Conservation (phyloP, 2,113 vertebrate species). For the Channa maculata region DNA sequence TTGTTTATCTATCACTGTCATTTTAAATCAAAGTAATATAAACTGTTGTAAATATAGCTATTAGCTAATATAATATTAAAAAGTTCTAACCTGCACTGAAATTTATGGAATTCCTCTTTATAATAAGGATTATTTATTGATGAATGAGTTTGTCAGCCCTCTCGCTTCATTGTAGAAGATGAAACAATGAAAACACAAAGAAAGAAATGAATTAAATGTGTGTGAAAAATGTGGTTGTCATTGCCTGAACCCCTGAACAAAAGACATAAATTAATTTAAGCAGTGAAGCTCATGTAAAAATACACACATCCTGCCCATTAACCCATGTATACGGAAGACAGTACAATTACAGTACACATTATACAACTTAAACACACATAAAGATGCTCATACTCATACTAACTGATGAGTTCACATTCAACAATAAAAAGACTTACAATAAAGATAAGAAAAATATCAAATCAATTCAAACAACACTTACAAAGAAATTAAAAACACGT, state of each 20-base stretch:
- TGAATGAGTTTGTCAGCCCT: conserved; percentile 11
- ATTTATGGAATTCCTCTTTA: neutral
- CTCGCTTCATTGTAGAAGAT: neutral
- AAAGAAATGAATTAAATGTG: neutral
- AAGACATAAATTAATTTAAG: conserved; percentile 36
- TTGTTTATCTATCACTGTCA: neutral
- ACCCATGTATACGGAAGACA: conserved; percentile 49
- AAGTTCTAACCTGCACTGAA: neutral
- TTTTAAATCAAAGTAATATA: neutral
- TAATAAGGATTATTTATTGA: neutral
- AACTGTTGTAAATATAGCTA: neutral
- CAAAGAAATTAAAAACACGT: conserved; percentile 38
- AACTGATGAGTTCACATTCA: conserved; percentile 26
- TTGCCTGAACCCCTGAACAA: conserved; percentile 20
- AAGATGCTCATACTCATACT: conserved; percentile 35
- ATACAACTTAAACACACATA: conserved; percentile 34
- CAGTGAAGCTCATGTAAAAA: conserved; percentile 35
- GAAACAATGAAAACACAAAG: neutral
- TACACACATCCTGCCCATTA: neutral
- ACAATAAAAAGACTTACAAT: conserved; percentile 39
- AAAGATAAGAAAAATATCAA: conserved; percentile 11
- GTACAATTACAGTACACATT: conserved; percentile 21
- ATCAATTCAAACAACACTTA: conserved; percentile 42
- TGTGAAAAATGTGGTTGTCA: conserved; percentile 11
- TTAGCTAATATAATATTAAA: neutral